Evolutionary conservation across 2,113 vertebrate species (phyloP).

Genomic region (Herpailurus yagouaroundi): DNA sequence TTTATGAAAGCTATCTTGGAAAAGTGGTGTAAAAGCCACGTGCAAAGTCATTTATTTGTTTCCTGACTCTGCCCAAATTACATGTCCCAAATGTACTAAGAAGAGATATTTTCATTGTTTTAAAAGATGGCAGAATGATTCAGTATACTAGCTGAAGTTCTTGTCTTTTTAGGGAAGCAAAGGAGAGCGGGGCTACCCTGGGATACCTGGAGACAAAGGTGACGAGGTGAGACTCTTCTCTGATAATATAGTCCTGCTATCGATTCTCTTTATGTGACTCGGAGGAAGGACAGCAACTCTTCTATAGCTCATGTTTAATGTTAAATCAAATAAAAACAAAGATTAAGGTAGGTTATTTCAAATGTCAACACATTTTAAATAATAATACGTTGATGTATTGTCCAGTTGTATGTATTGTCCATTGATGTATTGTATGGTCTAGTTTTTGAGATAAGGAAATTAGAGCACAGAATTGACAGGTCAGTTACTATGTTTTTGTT

Average conservation of each 20-base stretch:
- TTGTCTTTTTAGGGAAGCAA: conserved; percentile 92
- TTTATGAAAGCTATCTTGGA: background rate
- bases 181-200: conserved; percentile 96
- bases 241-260: background rate
- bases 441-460: background rate
- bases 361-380: background rate
- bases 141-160: conserved; percentile 28
- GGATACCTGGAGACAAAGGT: conserved; percentile 94
- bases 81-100: background rate
- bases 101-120: background rate
- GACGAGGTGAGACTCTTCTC: conserved; percentile 91
- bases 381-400: background rate
- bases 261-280: background rate
- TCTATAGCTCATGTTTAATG: background rate
- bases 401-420: background rate
- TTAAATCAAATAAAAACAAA: background rate
- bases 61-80: background rate
- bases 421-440: background rate
- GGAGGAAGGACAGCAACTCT: background rate
- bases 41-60: background rate
- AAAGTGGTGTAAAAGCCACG: background rate
- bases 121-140: conserved; percentile 62
- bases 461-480: background rate
- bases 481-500: background rate
- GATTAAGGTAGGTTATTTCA: background rate